These are phyloP conservation scores for Operophtera brumata DNA, from an alignment of 2,888 invertebrate species.

Conservation along the genomic window DNA sequence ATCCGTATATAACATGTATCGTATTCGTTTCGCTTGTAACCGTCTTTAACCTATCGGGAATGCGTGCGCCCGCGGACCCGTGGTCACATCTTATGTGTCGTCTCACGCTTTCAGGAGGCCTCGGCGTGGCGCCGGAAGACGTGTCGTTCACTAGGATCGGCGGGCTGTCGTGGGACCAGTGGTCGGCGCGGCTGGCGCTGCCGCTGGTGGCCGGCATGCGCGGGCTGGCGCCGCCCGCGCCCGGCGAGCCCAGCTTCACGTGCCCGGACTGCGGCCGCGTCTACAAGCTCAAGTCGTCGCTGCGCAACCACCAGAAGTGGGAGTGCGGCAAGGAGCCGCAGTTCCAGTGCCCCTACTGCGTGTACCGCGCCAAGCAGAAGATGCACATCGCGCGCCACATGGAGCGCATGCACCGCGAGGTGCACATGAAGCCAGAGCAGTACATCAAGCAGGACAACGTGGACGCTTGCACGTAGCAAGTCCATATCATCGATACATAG, in stretches of 20 bases:
- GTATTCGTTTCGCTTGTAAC: slow-evolving; percentile 61
- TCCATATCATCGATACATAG: slow-evolving; percentile 4
- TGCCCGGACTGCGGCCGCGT: slow-evolving; percentile 91
- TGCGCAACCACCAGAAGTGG: slow-evolving; percentile 92
- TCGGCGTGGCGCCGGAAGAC: slow-evolving; percentile 73
- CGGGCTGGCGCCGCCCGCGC: slow-evolving; percentile 35
- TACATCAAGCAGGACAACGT: slow-evolving; percentile 77
- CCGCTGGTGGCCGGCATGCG: slow-evolving; percentile 80
- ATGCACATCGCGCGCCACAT: slow-evolving; percentile 92
- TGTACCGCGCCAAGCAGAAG: slow-evolving; percentile 91
- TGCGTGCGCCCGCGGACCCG: slow-evolving; percentile 18
- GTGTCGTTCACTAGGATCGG: slow-evolving; percentile 86
- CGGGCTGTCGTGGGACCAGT: slow-evolving; percentile 86
- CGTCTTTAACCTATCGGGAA: slow-evolving; percentile 68
- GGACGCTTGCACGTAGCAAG: slow-evolving; percentile 72
- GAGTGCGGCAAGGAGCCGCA: slow-evolving; percentile 92
- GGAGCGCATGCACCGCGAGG: slow-evolving; percentile 90
- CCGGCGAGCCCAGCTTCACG: slow-evolving; percentile 83
- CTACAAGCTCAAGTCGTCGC: slow-evolving; percentile 92
- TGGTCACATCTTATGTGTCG: slow-evolving; percentile 37
- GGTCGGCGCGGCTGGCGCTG: slow-evolving; percentile 88
- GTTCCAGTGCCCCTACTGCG: slow-evolving; percentile 90
- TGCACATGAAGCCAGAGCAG: slow-evolving; percentile 75
- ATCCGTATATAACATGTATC: slow-evolving; percentile 53
- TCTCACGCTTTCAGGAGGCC: slow-evolving; percentile 59